Evolutionary conservation across 2,888 invertebrate species (phyloP).

Genomic region (Hymenopus coronatus): DNA sequence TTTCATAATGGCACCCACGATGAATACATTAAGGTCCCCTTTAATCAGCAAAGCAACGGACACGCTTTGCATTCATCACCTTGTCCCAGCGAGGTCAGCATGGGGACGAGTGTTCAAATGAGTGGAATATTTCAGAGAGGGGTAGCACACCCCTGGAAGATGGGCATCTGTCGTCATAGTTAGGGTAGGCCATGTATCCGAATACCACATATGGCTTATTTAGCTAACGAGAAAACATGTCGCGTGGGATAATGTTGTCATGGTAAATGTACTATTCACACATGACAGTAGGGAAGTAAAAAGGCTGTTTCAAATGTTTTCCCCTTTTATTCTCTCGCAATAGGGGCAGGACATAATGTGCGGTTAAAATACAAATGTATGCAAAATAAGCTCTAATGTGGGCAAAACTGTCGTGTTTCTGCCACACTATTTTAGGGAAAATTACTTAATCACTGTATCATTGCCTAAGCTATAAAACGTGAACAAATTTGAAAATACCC

Average conservation of each 20-base stretch:
- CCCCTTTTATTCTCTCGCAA: background rate
- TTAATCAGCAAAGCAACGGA: background rate
- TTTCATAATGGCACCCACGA: background rate
- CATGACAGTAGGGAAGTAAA: background rate
- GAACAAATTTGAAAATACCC: background rate
- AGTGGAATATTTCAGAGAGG: background rate
- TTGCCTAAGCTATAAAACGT: background rate
- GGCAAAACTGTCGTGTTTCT: background rate
- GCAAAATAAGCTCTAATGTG: background rate
- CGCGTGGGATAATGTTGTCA: background rate
- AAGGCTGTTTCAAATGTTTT: background rate
- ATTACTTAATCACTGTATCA: background rate
- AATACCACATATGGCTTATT: slow-evolving; percentile 16
- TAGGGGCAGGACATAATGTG: background rate
- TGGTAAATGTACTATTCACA: background rate
- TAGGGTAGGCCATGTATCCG: background rate
- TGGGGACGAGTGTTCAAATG: background rate
- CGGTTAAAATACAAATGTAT: background rate
- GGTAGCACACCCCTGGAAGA: background rate
- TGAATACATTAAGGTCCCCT: background rate
- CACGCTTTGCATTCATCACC: background rate
- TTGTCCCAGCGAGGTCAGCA: background rate
- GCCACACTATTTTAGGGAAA: background rate
- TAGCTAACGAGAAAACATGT: background rate
- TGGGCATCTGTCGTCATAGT: background rate